These are phyloP conservation scores for Athalia cordata DNA, from an alignment of 2,888 invertebrate species.

Conservation along the genomic window DNA sequence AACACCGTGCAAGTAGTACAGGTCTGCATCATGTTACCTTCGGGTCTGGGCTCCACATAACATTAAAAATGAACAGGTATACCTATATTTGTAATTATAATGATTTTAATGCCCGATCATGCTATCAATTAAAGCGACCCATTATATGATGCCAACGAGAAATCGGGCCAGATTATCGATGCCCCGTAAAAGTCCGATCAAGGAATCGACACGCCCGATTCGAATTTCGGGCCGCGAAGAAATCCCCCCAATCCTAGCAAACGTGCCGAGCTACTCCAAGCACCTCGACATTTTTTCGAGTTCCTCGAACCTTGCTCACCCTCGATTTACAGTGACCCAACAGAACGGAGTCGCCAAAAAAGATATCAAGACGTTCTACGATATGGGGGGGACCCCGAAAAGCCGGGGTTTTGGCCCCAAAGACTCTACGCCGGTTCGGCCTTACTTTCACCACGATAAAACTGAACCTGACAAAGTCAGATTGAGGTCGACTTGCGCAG, in stretches of 20 bases:
- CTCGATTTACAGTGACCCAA: constrained; percentile 64
- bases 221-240: constrained; percentile 67
- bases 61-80: no score
- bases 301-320: constrained; percentile 65
- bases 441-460: constrained; percentile 50
- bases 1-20: constrained; percentile 44
- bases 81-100: no score
- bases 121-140: neutral
- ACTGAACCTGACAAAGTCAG: constrained; percentile 26
- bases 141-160: constrained; percentile 27
- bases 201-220: constrained; percentile 56
- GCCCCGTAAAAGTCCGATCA: constrained; percentile 42
- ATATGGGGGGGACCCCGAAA: constrained; percentile 55
- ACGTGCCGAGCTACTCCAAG: constrained; percentile 59
- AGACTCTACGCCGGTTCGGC: constrained; percentile 46
- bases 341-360: constrained; percentile 66
- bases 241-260: constrained; percentile 69
- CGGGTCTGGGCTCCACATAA: neutral
- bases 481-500: constrained; percentile 37
- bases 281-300: constrained; percentile 69
- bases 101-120: neutral
- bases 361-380: constrained; percentile 71
- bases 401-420: constrained; percentile 55
- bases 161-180: constrained; percentile 39
- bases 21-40: constrained; percentile 42